Evolutionary conservation across 2,113 vertebrate species (phyloP).

Genomic region (Nymphicus hollandicus): DNA sequence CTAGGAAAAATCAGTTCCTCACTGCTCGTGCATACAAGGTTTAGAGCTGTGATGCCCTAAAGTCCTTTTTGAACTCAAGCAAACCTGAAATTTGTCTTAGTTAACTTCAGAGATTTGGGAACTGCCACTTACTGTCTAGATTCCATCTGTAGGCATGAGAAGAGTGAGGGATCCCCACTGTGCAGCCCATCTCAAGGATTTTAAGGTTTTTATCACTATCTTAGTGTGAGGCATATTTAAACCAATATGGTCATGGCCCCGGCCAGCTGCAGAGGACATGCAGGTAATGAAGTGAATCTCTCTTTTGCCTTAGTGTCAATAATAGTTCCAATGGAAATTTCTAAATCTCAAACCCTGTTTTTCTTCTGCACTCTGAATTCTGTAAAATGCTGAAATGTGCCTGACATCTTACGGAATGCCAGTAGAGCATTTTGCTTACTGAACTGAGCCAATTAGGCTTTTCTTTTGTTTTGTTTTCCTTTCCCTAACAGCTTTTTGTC

Average conservation of each 20-base stretch:
- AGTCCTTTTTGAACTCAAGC: background rate
- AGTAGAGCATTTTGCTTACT: background rate
- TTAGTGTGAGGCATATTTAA: background rate
- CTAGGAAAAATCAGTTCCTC: background rate
- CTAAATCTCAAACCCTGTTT: background rate
- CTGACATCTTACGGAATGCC: background rate
- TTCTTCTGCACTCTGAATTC: background rate
- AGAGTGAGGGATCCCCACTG: background rate
- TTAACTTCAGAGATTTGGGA: background rate
- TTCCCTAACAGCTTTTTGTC: background rate
- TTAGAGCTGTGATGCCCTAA: background rate
- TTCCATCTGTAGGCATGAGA: background rate
- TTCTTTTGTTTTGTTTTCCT: background rate
- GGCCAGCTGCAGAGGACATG: background rate
- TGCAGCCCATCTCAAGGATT: background rate
- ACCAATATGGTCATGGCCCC: background rate
- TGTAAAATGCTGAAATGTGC: background rate
- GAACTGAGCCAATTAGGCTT: background rate
- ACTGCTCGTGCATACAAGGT: fast-evolving
- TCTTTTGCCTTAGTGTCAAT: background rate
- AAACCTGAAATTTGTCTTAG: background rate
- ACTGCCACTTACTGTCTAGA: background rate
- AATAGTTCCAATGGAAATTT: background rate
- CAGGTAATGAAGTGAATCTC: background rate
- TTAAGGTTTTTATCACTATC: background rate